Evolutionary conservation across 2,888 invertebrate species (phyloP).

Genomic region (Athetis lepigone): DNA sequence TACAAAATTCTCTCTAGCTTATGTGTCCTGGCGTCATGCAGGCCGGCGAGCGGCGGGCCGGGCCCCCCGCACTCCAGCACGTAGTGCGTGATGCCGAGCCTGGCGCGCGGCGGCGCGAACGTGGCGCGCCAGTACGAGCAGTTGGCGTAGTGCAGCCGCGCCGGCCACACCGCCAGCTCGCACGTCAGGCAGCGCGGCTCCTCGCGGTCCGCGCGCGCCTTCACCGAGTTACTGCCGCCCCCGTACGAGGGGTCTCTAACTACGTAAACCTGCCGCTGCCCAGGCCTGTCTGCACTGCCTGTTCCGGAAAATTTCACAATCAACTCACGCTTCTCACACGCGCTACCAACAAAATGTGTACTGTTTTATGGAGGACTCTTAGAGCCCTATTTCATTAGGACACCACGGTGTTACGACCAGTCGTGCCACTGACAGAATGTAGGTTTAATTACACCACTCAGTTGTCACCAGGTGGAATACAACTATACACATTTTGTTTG

Average conservation of each 20-base stretch:
- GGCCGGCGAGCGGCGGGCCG: slow-evolving; percentile 95
- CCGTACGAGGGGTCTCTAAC: slow-evolving; percentile 94
- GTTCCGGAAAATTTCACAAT: slow-evolving; percentile 69
- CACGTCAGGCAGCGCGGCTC: slow-evolving; percentile 97
- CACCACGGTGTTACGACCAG: too few relatives aligned
- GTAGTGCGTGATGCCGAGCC: slow-evolving; percentile 91
- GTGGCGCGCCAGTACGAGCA: slow-evolving; percentile 96
- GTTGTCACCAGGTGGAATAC: too few relatives aligned
- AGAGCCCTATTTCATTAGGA: too few relatives aligned
- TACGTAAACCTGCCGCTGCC: slow-evolving; percentile 96
- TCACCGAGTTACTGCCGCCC: slow-evolving; percentile 86
- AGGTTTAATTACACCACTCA: too few relatives aligned
- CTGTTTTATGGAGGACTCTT: too few relatives aligned
- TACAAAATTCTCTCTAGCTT: slow-evolving; percentile 94
- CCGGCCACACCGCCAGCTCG: slow-evolving; percentile 95
- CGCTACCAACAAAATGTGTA: too few relatives aligned
- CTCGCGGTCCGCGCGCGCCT: slow-evolving; percentile 89
- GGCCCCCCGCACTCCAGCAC: slow-evolving; percentile 98
- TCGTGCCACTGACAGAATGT: too few relatives aligned
- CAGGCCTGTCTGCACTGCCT: slow-evolving; percentile 96
- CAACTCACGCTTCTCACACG: too few relatives aligned
- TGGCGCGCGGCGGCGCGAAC: slow-evolving; percentile 90
- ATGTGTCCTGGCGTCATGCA: slow-evolving; percentile 94
- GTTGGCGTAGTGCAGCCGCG: slow-evolving; percentile 95
- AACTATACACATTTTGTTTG: too few relatives aligned